Evolutionary conservation across 2,113 vertebrate species (phyloP).

Genomic region (Haplotaxodon microlepis): DNA sequence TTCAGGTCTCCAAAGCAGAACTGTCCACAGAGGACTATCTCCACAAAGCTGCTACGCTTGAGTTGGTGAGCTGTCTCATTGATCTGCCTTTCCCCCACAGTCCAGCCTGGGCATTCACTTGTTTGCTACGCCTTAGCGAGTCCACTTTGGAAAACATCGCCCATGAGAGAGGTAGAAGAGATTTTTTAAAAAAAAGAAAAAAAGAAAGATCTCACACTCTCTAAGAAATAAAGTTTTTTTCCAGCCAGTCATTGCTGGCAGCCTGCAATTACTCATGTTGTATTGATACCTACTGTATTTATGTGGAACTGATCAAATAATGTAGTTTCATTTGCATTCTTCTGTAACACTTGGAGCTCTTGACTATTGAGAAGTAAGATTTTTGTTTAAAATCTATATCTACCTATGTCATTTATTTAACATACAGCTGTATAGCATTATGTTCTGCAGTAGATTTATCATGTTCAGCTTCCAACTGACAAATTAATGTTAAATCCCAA

Average conservation of each 20-base stretch:
- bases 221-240: slow-evolving; percentile 37
- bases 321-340: background rate
- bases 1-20: slow-evolving; percentile 63
- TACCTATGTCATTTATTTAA: background rate
- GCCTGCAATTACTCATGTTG: background rate
- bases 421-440: background rate
- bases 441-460: background rate
- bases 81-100: slow-evolving; percentile 57
- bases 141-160: slow-evolving; percentile 64
- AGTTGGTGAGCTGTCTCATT: slow-evolving; percentile 63
- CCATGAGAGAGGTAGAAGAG: slow-evolving; percentile 34
- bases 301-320: background rate
- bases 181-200: background rate
- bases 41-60: slow-evolving; percentile 63
- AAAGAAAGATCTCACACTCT: background rate
- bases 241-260: background rate
- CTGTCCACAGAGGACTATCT: slow-evolving; percentile 62
- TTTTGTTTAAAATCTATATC: background rate
- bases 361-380: background rate
- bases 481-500: background rate
- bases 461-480: background rate
- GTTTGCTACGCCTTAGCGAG: slow-evolving; percentile 59
- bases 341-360: background rate
- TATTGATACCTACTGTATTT: background rate
- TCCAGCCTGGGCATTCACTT: slow-evolving; percentile 54